phyloP scores from a whole-genome alignment of 1,140 invertebrate genomes.

The Artemia franciscana region DNA sequence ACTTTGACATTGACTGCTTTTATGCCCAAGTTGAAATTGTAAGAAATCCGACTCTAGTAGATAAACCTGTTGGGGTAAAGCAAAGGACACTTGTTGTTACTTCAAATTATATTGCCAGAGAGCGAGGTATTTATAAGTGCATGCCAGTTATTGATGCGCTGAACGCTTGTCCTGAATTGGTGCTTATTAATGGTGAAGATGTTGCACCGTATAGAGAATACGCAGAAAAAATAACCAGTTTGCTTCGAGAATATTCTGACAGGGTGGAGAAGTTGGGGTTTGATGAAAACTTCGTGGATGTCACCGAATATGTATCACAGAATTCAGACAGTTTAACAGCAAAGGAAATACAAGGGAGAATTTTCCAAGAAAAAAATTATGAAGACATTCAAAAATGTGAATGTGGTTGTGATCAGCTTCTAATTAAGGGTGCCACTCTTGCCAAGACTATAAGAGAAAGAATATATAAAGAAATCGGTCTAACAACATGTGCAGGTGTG shows the following conservation, averaged over 20 bases:
- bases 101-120: constrained; percentile 47
- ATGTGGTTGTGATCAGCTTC: constrained; percentile 39
- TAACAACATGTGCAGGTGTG: constrained; percentile 56
- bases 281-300: constrained; percentile 54
- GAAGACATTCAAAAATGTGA: constrained; percentile 28
- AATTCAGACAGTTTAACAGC: constrained; percentile 13
- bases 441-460: constrained; percentile 40
- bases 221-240: constrained; percentile 37
- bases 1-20: constrained; percentile 53
- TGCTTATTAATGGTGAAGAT: constrained; percentile 47
- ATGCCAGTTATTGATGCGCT: constrained; percentile 42
- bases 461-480: constrained; percentile 34
- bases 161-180: constrained; percentile 36
- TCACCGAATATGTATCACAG: constrained; percentile 36
- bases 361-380: constrained; percentile 11
- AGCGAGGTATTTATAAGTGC: constrained; percentile 41
- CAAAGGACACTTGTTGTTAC: constrained; percentile 57
- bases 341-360: constrained; percentile 12
- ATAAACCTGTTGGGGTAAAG: constrained; percentile 42
- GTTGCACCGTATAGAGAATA: constrained; percentile 41
- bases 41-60: constrained; percentile 32
- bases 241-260: constrained; percentile 37
- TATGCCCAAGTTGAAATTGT: constrained; percentile 60
- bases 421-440: constrained; percentile 37
- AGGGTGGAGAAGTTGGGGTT: constrained; percentile 49